Evolutionary conservation across 2,113 vertebrate species (phyloP).

Genomic region (Pampusana beccarii): DNA sequence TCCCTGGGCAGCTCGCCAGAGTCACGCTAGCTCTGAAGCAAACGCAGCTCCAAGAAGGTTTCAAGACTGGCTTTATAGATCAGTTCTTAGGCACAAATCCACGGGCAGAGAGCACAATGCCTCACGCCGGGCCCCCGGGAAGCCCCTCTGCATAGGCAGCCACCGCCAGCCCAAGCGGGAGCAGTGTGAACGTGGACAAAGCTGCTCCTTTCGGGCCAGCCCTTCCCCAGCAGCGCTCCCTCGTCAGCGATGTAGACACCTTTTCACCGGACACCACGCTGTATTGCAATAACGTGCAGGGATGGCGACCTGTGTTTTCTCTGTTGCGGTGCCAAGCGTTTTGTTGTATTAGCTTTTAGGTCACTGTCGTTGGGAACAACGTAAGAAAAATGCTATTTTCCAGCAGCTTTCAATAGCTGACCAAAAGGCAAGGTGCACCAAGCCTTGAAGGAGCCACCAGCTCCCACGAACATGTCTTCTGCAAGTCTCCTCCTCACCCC

Average conservation of each 20-base stretch:
- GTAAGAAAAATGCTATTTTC: not conserved
- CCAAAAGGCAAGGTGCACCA: not conserved
- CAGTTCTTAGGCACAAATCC: slow-evolving; percentile 32
- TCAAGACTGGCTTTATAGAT: slow-evolving; percentile 34
- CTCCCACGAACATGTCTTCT: not conserved
- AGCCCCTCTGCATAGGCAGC: not conserved
- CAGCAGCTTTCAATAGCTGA: not conserved
- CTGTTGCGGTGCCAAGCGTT: not conserved
- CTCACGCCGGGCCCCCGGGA: not conserved
- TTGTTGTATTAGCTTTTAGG: not conserved
- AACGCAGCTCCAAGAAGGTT: slow-evolving; percentile 21
- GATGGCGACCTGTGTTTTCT: not conserved
- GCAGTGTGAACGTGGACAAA: not conserved
- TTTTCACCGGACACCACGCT: not conserved
- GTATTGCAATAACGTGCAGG: not conserved
- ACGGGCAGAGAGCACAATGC: slow-evolving; percentile 9
- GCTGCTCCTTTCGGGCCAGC: not conserved
- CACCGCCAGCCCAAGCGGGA: not conserved
- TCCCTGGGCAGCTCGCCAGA: slow-evolving; percentile 67
- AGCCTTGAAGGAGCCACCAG: not conserved
- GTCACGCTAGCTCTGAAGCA: slow-evolving; percentile 42
- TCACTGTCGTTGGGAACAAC: not conserved
- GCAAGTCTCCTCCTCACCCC: not conserved
- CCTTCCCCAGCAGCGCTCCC: not conserved
- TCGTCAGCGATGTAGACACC: not conserved